phyloP scores from a whole-genome alignment of 2,113 vertebrate species.

The Pandion haliaetus region DNA sequence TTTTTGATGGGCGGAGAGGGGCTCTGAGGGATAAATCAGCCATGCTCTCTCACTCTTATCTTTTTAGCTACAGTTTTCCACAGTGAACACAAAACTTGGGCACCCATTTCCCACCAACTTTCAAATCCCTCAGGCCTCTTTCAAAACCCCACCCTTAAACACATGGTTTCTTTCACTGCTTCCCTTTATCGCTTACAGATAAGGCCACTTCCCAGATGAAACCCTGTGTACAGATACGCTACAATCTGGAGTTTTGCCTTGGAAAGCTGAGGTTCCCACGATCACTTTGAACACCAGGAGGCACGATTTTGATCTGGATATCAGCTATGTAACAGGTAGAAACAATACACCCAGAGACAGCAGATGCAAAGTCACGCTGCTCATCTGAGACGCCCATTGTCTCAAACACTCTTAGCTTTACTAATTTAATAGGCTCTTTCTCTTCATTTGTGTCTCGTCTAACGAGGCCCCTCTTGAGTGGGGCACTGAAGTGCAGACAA shows the following conservation, averaged over 20 bases:
- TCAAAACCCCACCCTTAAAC: background rate
- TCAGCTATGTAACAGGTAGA: background rate
- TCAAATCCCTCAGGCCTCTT: background rate
- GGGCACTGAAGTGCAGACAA: background rate
- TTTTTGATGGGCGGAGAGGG: background rate
- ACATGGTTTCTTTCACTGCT: slow-evolving; percentile 29
- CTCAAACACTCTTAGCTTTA: background rate
- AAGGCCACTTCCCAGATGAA: slow-evolving; percentile 8
- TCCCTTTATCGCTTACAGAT: background rate
- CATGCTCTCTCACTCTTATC: background rate
- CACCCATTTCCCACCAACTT: slow-evolving; percentile 19
- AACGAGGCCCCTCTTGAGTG: background rate
- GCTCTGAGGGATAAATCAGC: background rate
- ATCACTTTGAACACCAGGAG: background rate
- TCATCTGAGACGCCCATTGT: background rate
- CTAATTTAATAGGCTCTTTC: background rate
- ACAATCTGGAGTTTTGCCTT: background rate
- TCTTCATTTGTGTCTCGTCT: background rate
- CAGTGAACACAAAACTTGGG: background rate
- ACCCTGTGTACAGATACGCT: background rate
- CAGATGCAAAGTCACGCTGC: background rate
- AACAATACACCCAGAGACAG: background rate
- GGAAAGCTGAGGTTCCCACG: background rate
- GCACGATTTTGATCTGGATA: background rate
- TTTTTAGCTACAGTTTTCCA: background rate